A percentile compares a stretch with the other conserved stretches of the same genome.
These are phyloP conservation scores for Trichopria drosophilae DNA, from an alignment of 2,888 invertebrate genomes.

Conservation along the genomic window DNA sequence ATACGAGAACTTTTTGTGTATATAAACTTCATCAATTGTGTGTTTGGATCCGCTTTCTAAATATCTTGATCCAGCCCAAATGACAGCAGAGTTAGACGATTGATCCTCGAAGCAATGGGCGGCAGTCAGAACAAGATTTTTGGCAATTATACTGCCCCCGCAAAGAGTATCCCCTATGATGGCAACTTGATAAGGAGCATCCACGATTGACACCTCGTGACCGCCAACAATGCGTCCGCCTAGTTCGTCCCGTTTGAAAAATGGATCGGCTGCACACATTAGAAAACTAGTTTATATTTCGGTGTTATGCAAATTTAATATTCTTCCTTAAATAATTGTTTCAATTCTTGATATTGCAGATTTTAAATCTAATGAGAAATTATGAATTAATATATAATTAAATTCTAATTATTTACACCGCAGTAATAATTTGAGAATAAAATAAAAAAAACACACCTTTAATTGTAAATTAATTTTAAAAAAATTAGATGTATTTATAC, in stretches of 20 bases:
- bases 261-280: constrained; percentile 1
- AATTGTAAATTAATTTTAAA: too few species aligned
- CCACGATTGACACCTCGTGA: constrained; percentile 58
- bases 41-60: constrained; percentile 61
- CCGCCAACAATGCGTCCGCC: constrained; percentile 60
- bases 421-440: too few species aligned
- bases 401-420: too few species aligned
- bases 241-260: constrained; percentile 19
- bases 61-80: constrained; percentile 56
- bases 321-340: too few species aligned
- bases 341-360: too few species aligned
- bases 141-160: constrained; percentile 63
- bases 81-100: constrained; percentile 49
- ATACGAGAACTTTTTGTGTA: constrained; percentile 62
- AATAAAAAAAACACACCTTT: too few species aligned
- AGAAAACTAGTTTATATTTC: not conserved
- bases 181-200: constrained; percentile 61
- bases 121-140: constrained; percentile 62
- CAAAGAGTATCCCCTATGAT: constrained; percentile 61
- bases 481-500: too few species aligned
- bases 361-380: too few species aligned
- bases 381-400: too few species aligned
- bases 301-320: too few species aligned
- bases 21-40: constrained; percentile 56
- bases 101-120: constrained; percentile 61